These are phyloP conservation scores for Sebastes vulpes DNA, from an alignment of 2,797 vertebrate species.

Conservation along the genomic window DNA sequence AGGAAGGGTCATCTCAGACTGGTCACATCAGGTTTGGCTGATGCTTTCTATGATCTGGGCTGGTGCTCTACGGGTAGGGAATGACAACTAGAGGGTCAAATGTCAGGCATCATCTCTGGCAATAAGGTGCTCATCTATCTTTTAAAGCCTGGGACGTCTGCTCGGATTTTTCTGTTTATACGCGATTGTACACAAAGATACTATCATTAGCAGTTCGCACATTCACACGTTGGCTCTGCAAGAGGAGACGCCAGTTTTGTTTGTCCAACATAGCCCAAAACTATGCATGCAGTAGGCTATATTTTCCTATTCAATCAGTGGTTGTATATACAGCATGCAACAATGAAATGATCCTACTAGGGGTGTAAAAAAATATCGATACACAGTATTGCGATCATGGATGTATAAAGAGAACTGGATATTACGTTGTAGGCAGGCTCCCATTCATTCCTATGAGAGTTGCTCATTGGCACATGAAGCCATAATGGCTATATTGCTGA, in stretches of 20 bases:
- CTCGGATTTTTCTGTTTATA: neutral
- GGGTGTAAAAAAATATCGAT: too few relatives aligned
- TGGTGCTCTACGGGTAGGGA: neutral
- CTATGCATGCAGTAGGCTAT: neutral
- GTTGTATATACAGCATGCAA: neutral
- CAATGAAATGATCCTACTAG: neutral
- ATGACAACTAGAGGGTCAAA: constrained; percentile 25
- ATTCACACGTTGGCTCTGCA: neutral
- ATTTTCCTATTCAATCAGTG: neutral
- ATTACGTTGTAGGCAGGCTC: too few relatives aligned
- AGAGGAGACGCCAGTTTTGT: neutral
- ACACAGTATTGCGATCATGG: too few relatives aligned
- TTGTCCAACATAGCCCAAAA: neutral
- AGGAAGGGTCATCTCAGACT: constrained; percentile 16
- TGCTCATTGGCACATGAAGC: too few relatives aligned
- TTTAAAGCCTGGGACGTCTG: neutral
- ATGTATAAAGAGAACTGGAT: too few relatives aligned
- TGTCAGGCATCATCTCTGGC: constrained; percentile 15
- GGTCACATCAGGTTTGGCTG: constrained; percentile 22
- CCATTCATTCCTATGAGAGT: too few relatives aligned
- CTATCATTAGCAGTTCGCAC: constrained; percentile 1
- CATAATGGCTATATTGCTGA: too few relatives aligned
- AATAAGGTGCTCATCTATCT: neutral
- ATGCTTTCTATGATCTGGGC: constrained; percentile 31
- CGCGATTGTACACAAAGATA: neutral